A percentile compares a stretch with the other conserved stretches of the same genome.
These are phyloP conservation scores for Amphimedon queenslandica DNA, from an alignment of 37 sponge, comb jelly and placozoan genomes.

Conservation along the genomic window DNA sequence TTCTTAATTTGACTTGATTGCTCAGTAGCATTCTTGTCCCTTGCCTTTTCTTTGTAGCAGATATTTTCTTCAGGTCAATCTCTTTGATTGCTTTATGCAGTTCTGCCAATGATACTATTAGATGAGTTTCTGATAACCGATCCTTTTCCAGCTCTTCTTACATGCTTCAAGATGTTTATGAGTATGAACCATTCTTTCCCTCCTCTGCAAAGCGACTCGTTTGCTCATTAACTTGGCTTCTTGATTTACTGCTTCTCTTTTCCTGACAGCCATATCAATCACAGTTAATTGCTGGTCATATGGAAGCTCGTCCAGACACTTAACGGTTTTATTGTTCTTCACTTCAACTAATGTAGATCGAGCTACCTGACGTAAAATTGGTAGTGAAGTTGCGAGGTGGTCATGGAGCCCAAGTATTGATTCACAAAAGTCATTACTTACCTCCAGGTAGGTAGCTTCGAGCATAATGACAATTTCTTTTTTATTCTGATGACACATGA, in stretches of 20 bases:
- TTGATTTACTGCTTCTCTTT: too few relatives aligned
- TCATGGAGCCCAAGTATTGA: too few relatives aligned
- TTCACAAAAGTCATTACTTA: too few relatives aligned
- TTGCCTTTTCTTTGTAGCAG: slow-evolving; percentile 21
- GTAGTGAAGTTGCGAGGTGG: slow-evolving; percentile 10
- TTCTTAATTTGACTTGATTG: neutral
- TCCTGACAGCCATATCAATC: too few relatives aligned
- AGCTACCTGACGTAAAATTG: too few relatives aligned
- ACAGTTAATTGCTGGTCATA: too few relatives aligned
- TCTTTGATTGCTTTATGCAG: too few relatives aligned
- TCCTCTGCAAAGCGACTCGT: neutral
- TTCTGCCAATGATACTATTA: slow-evolving; percentile 32
- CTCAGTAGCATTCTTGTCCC: slow-evolving; percentile 8
- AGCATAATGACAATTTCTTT: slow-evolving; percentile 18
- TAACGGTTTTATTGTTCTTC: slow-evolving; percentile 48
- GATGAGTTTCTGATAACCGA: too few relatives aligned
- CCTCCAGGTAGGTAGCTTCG: slow-evolving; percentile 41
- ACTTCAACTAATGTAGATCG: too few relatives aligned
- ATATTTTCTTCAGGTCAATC: slow-evolving; percentile 22
- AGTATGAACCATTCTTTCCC: too few relatives aligned
- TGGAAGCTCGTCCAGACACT: slow-evolving; percentile 17
- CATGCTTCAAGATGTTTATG: slow-evolving; percentile 32
- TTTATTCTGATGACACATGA: slow-evolving; percentile 23
- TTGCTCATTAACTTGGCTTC: too few relatives aligned
- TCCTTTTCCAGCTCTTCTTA: too few relatives aligned